Evolutionary conservation across 2,797 vertebrate genomes (phyloP).

Genomic region (Melanotaenia maccullochi): DNA sequence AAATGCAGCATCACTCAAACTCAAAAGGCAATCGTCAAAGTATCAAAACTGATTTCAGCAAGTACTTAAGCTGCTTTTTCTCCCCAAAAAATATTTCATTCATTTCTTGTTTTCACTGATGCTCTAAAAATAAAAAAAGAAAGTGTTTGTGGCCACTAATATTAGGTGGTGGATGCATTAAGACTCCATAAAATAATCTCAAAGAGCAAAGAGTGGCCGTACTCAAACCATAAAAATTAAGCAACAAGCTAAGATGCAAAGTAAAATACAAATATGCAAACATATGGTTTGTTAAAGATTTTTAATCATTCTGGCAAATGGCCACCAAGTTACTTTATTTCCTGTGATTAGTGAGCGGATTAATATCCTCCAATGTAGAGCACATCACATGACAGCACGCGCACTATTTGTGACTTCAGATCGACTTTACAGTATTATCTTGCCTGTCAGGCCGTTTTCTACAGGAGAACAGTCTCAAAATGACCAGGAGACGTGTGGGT

Average conservation of each 20-base stretch:
- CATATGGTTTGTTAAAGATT: constrained; percentile 44
- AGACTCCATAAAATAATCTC: constrained; percentile 62
- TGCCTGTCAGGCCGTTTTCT: background rate
- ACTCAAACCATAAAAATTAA: constrained; percentile 60
- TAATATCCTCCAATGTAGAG: background rate
- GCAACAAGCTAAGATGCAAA: constrained; percentile 38
- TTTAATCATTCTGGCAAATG: constrained; percentile 8
- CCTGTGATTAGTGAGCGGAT: background rate
- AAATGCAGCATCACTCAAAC: constrained; percentile 64
- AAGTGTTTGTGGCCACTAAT: constrained; percentile 29
- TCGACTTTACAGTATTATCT: background rate
- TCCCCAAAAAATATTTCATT: constrained; percentile 13
- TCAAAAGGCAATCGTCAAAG: constrained; percentile 33
- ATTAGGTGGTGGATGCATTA: constrained; percentile 56
- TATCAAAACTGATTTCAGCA: constrained; percentile 49
- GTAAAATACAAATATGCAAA: constrained; percentile 44
- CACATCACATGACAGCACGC: background rate
- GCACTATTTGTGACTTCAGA: background rate
- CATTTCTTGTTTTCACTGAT: background rate
- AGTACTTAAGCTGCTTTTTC: constrained; percentile 42
- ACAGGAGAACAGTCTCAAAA: background rate
- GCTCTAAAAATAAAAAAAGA: constrained; percentile 3
- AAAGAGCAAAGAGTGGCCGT: constrained; percentile 46
- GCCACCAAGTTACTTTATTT: constrained; percentile 46
- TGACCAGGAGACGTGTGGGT: background rate